Base-by-base conservation (phyloP, 2,888 invertebrate species). In the Eristalis intricaria region DNA sequence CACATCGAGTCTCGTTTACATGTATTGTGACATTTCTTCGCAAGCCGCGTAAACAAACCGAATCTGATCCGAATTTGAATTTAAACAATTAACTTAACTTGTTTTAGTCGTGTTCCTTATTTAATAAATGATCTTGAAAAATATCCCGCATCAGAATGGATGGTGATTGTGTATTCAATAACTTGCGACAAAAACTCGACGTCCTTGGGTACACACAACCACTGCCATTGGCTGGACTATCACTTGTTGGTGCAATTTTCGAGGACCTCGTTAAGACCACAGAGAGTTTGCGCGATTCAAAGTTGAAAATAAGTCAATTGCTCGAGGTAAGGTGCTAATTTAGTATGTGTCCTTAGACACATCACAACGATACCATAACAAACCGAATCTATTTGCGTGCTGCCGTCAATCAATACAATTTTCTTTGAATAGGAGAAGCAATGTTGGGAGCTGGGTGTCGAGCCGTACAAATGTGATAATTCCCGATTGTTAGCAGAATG, bases 261-360 rank as follows among this genome's bases (percentile, higher is more conserved):
- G 95, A 96, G 63, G 98, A 98, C 93, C 94, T 98, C 81, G 94
- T 98, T 84, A 96, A 97, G 91, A 98, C 98, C 10, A 98, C 97
- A n/a, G 96, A 96, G 89, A 97, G 96, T 91, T 94, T 98, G 75
- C 96, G 97, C 91, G 96, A 97, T 93, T 96, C 97, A 88, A 98
- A 98, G 94, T 94, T 95, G 84, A 93, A 96, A 89, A 95, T 96
- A 7, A 95, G 96, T 91, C 95, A 95, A 90, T 95, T 96, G 71
- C 92, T 95, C 40, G 95, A 95, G 94, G 96, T 96, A 40, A 70
- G 11, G 61, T 73, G 66, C 63, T 50, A 63, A 58, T 70, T 3
- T 35, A 60, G 35, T 23, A n/a, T 32, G 38, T 73, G 69, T 71
- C 66, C 60, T 40, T 61, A 43, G 71, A 60, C 66, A 78, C 60